Base-by-base conservation (phyloP, 2,888 invertebrate species). In the Ferdinandea cuprea region DNA sequence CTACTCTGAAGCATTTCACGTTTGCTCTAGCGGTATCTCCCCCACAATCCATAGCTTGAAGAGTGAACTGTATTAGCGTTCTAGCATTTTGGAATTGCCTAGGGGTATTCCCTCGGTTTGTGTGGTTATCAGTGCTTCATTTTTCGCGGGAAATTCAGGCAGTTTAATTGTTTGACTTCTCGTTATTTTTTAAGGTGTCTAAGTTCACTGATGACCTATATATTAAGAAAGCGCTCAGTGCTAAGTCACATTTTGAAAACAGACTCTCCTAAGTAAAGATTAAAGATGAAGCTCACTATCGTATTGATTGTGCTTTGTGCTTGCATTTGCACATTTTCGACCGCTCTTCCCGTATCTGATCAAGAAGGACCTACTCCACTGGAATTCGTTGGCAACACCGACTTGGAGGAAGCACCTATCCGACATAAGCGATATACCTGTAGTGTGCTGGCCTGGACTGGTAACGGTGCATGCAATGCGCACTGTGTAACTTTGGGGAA, bases 381-480 rank as follows among this genome's bases (percentile, higher is more conserved):
- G 0, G 32, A 79, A 13, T 54, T 72, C 8, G 73, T 28, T 19
- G 78, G 74, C 11, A 76, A 74, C 5, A n/a, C 61, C 1, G 42
- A 78, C 8, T 66, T 50, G 19, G 52, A 35, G 3, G 58, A 1
- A 13, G 58, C 42, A 11, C 46, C 54, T 2, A 13, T 44, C 28
- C 52, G 52, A 4, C 89, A 89, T 0, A 91, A 89, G 77, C 87
- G 92, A 63, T 89, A 89, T 19, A 91, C 92, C 13, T 92, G 92
- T 58, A 91, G 92, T 86, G 86, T 92, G 1, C 78, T 91, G 25
- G 89, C 89, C 56, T 85, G 71, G 6, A 61, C 77, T 0, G 83
- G 83, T 3, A 87, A 91, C 66, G 86, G 91, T 9, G 91, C 90
- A 40, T 92, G 92, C 85, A 91, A 89, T 0, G 87, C 88, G 3